These are phyloP conservation scores for Tetramorium simillimum DNA, from an alignment of 1,140 invertebrate species.

Conservation along the genomic window DNA sequence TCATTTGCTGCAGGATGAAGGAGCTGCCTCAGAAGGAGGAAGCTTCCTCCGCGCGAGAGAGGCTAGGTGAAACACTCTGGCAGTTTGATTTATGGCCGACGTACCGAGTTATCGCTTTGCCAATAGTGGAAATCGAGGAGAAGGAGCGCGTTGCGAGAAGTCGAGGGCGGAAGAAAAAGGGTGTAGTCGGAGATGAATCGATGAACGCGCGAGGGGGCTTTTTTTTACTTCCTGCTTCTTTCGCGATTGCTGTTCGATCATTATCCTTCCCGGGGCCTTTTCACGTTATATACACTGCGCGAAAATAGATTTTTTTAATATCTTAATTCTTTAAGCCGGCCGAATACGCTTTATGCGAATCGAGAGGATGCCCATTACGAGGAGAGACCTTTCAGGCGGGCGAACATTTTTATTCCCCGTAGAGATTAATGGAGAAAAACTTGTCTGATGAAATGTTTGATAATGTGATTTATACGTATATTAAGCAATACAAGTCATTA, in stretches of 20 bases:
- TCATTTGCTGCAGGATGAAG: conserved; percentile 73
- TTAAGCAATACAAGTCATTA: neutral
- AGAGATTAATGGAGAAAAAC: neutral
- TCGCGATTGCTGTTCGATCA: conserved; percentile 56
- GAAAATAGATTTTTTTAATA: neutral
- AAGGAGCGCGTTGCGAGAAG: conserved; percentile 67
- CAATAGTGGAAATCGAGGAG: conserved; percentile 82
- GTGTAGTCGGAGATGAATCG: conserved; percentile 73
- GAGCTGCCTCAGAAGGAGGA: conserved; percentile 64
- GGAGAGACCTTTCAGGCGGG: neutral
- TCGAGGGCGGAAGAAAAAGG: conserved; percentile 75
- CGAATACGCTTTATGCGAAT: neutral
- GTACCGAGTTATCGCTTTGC: conserved; percentile 84
- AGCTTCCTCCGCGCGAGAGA: conserved; percentile 63
- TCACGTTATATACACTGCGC: neutral
- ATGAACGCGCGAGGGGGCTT: conserved; percentile 65
- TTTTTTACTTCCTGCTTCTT: conserved; percentile 55
- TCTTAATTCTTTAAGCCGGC: neutral
- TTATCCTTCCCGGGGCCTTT: conserved; percentile 23
- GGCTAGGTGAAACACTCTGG: conserved; percentile 76
- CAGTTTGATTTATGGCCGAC: conserved; percentile 84
- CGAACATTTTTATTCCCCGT: neutral
- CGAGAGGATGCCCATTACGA: neutral
- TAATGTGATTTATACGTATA: neutral
- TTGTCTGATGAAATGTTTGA: neutral